These are phyloP conservation scores for Aphodius sticticus DNA, from an alignment of 2,888 invertebrate species.

Conservation along the genomic window DNA sequence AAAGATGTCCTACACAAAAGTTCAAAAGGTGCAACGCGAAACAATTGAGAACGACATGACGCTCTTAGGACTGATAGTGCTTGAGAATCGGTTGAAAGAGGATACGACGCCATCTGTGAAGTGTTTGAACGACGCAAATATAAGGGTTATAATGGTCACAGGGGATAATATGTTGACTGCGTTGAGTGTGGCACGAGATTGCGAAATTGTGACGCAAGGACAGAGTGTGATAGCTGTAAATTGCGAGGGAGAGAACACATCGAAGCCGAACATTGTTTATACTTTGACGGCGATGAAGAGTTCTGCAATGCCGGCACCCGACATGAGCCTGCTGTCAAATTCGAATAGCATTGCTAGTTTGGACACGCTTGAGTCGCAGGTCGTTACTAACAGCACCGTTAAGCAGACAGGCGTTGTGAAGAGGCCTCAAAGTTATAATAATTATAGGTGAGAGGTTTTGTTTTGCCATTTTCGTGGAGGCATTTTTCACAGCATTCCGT, in stretches of 20 bases:
- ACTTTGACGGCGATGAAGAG: slow-evolving; percentile 59
- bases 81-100: slow-evolving; percentile 94
- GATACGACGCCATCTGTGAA: slow-evolving; percentile 85
- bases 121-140: slow-evolving; percentile 82
- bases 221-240: slow-evolving; percentile 62
- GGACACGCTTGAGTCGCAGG: slow-evolving; percentile 69
- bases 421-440: slow-evolving; percentile 45
- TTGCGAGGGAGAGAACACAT: slow-evolving; percentile 54
- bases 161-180: slow-evolving; percentile 93
- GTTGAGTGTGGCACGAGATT: slow-evolving; percentile 90
- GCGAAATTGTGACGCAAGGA: slow-evolving; percentile 77
- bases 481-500: too few relatives aligned
- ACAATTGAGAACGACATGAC: slow-evolving; percentile 82
- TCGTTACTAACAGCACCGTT: slow-evolving; percentile 35
- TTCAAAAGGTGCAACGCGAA: slow-evolving; percentile 79
- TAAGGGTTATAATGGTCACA: slow-evolving; percentile 97
- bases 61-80: slow-evolving; percentile 88
- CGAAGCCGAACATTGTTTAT: slow-evolving; percentile 61
- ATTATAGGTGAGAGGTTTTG: slow-evolving; percentile 39
- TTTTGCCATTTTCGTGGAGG: neutral
- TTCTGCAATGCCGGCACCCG: slow-evolving; percentile 46
- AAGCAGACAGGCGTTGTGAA: slow-evolving; percentile 34
- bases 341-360: slow-evolving; percentile 69
- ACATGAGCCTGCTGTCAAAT: slow-evolving; percentile 60
- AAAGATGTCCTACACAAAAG: slow-evolving; percentile 73